A percentile compares a stretch with the other conserved stretches of the same genome.
Conservation (phyloP, 2,113 vertebrate species). For the Labeo rohita region DNA sequence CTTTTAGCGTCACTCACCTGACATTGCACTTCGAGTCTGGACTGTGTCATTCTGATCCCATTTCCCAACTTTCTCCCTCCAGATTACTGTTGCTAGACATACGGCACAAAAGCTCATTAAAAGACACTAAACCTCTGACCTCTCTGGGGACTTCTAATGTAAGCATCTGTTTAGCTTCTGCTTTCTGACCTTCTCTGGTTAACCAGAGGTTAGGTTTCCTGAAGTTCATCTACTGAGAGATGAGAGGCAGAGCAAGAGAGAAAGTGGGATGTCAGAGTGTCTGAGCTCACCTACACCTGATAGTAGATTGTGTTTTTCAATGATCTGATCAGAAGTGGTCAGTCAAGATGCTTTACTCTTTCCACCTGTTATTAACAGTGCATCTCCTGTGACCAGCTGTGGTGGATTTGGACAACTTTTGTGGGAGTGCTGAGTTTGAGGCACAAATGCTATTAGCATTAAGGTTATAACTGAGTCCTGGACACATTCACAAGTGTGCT, state of each 20-base stretch:
- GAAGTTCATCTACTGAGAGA: neutral
- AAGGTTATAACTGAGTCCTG: neutral
- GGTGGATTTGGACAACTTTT: neutral
- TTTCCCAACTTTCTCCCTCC: neutral
- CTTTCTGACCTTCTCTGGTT: neutral
- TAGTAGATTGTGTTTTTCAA: neutral
- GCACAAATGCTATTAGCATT: neutral
- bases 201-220: neutral
- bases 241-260: neutral
- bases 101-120: neutral
- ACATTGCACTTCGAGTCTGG: neutral
- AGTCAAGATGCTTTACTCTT: no score
- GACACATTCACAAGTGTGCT: neutral
- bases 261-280: neutral
- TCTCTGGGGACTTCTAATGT: constrained; percentile 10
- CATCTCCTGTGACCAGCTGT: neutral
- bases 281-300: neutral
- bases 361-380: no score
- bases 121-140: neutral
- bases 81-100: neutral
- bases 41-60: neutral
- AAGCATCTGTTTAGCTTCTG: neutral
- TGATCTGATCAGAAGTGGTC: neutral
- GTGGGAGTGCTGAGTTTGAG: neutral
- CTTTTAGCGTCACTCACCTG: neutral